A percentile compares a stretch with the other conserved stretches of the same genome.
Evolutionary conservation across 2,797 vertebrate species (phyloP).

Genomic region (Coilia nasus): DNA sequence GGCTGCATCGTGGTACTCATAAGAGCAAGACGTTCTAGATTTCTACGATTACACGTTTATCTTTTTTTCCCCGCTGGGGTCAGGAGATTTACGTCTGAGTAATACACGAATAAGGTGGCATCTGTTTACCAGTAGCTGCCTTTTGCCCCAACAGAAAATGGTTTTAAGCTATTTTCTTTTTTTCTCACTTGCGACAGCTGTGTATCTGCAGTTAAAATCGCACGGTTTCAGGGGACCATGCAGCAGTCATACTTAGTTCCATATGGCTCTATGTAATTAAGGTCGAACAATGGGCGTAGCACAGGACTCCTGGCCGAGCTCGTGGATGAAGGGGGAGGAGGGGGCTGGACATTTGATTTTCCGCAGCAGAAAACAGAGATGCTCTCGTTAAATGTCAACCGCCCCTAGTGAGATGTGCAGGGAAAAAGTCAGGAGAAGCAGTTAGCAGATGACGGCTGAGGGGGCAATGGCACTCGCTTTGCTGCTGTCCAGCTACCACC

Average conservation of each 20-base stretch:
- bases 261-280: conserved; percentile 81
- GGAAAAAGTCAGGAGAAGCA: conserved; percentile 62
- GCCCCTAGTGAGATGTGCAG: conserved; percentile 67
- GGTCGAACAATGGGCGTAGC: conserved; percentile 79
- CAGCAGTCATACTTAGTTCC: conserved; percentile 68
- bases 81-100: neutral
- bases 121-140: conserved; percentile 7
- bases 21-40: neutral
- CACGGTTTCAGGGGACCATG: conserved; percentile 43
- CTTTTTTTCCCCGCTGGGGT: conserved; percentile 59
- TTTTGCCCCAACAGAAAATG: neutral
- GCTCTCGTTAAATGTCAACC: conserved; percentile 80
- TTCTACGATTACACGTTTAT: conserved; percentile 12
- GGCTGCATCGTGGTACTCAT: neutral
- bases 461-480: conserved; percentile 43
- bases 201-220: conserved; percentile 47
- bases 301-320: conserved; percentile 71
- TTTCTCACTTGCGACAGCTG: conserved; percentile 27
- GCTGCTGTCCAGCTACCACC: conserved; percentile 30
- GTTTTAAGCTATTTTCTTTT: conserved; percentile 2
- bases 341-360: conserved; percentile 78
- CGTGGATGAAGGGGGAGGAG: conserved; percentile 59
- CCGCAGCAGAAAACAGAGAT: conserved; percentile 76
- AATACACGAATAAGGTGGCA: neutral
- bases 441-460: conserved; percentile 26